Conservation (phyloP, 92 coral and sea anemone species). For the Paragorgia papillata region DNA sequence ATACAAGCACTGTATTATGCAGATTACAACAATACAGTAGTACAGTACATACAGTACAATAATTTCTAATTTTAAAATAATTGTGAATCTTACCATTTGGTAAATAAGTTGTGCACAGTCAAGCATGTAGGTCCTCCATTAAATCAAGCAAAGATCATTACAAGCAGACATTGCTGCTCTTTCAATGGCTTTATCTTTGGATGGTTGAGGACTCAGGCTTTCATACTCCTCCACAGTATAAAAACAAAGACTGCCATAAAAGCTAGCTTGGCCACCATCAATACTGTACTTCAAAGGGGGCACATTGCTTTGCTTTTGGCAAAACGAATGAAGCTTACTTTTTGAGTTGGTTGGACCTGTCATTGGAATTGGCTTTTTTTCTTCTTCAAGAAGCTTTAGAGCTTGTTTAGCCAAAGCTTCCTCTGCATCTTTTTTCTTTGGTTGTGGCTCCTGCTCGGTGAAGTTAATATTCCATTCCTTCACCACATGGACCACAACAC, state of each 20-base stretch:
- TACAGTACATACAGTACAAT: too few relatives aligned
- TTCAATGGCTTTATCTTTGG: constrained; percentile 18
- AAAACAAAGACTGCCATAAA: constrained; percentile 25
- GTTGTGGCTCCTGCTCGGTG: neutral
- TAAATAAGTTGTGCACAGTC: too few relatives aligned
- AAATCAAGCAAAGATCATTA: constrained; percentile 27
- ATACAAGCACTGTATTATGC: too few relatives aligned
- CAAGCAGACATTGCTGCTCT: constrained; percentile 39
- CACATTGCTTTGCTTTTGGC: constrained; percentile 11
- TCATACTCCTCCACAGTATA: constrained; percentile 20
- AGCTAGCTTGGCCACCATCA: constrained; percentile 2
- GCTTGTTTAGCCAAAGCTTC: constrained; percentile 30
- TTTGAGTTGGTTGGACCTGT: neutral
- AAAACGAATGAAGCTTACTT: constrained; percentile 17
- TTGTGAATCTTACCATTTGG: too few relatives aligned
- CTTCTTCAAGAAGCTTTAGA: constrained; percentile 1
- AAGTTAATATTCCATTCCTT: neutral
- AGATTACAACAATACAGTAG: too few relatives aligned
- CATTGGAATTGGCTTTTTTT: neutral
- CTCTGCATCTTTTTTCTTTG: constrained; percentile 21
- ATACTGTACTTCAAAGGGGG: constrained; percentile 1
- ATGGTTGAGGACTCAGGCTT: constrained; percentile 23
- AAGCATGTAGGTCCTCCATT: neutral
- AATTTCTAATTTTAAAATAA: neutral
- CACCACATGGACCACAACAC: neutral